Conservation (phyloP, 2,113 vertebrate genomes). For the Eubucco bourcierii region DNA sequence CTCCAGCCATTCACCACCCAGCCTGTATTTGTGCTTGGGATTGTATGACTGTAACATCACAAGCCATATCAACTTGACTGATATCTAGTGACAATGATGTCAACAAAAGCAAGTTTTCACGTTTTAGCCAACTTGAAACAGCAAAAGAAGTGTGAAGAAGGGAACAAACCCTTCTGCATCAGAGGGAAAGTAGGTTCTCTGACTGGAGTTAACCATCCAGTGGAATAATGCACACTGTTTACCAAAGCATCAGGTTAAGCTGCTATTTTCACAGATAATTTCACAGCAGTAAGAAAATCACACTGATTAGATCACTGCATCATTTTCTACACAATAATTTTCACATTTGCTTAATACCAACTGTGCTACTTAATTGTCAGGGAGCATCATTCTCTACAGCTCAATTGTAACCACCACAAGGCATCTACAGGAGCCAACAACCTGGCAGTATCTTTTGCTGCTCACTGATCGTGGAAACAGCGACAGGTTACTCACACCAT, state of each 20-base stretch:
- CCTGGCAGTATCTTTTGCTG: constrained; percentile 11
- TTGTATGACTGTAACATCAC: background rate
- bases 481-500: constrained; percentile 13
- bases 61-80: background rate
- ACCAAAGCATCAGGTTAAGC: background rate
- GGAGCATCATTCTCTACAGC: constrained; percentile 13
- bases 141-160: background rate
- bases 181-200: background rate
- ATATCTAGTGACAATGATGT: background rate
- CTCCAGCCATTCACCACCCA: too few relatives aligned
- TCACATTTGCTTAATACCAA: constrained; percentile 33
- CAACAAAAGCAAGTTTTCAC: background rate
- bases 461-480: background rate
- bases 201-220: background rate
- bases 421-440: background rate
- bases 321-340: constrained; percentile 32
- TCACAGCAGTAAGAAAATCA: constrained; percentile 38
- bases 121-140: background rate
- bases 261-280: constrained; percentile 42
- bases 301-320: background rate
- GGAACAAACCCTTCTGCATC: background rate
- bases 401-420: background rate
- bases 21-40: too few relatives aligned
- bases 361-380: constrained; percentile 16
- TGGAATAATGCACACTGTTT: background rate